Percentiles rank a stretch among this genome's conserved stretches.
Evolutionary conservation across 2,888 invertebrate genomes (phyloP).

Genomic region (Drosophila hawaiiensis): DNA sequence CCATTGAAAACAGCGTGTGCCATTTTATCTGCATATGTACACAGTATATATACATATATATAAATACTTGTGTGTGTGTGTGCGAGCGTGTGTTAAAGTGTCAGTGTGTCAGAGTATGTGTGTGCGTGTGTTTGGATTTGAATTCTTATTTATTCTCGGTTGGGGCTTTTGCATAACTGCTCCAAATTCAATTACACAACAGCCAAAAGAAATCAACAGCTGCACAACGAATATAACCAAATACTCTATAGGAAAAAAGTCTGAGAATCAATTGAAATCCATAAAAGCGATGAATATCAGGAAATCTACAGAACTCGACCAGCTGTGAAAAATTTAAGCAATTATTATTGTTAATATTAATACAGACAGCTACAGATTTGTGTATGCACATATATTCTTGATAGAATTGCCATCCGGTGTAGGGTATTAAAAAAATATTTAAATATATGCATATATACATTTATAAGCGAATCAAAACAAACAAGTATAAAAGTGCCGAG

Average conservation of each 20-base stretch:
- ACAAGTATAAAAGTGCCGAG: not conserved
- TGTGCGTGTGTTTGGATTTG: conserved; percentile 46
- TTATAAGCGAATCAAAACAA: conserved; percentile 4
- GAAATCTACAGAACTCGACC: not conserved
- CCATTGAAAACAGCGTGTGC: conserved; percentile 33
- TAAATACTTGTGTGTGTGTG: not conserved
- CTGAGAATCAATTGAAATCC: not conserved
- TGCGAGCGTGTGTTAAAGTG: conserved; percentile 33
- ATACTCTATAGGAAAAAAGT: conserved; percentile 9
- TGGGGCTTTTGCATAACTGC: conserved; percentile 71
- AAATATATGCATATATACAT: not conserved
- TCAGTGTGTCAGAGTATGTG: conserved; percentile 21
- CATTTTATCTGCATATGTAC: conserved; percentile 9
- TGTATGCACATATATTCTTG: not conserved
- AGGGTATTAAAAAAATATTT: conserved; percentile 9
- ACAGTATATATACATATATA: not conserved
- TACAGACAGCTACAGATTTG: conserved; percentile 4
- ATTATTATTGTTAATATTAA: conserved; percentile 12
- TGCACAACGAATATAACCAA: not conserved
- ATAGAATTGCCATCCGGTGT: not conserved
- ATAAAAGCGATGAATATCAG: not conserved
- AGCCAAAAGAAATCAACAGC: conserved; percentile 23
- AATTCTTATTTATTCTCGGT: conserved; percentile 69
- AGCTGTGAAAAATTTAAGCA: conserved; percentile 4
- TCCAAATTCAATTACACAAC: conserved; percentile 48